Conservation (phyloP, 2,888 invertebrate genomes). For the Carcina quercana region DNA sequence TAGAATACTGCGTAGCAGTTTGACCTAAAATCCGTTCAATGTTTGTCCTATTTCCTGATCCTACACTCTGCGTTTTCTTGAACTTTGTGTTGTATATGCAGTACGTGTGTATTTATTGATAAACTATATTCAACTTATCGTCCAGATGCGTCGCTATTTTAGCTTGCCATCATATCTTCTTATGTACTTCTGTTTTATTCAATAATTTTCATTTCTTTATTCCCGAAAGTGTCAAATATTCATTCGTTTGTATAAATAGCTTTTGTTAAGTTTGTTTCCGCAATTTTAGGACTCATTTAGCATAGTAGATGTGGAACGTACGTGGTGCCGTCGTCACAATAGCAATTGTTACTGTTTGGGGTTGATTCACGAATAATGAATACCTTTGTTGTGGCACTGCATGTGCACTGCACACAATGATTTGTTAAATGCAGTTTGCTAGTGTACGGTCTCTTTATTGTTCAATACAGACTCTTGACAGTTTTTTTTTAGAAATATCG, state of each 20-base stretch:
- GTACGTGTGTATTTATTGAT: not conserved
- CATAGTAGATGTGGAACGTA: too few relatives aligned
- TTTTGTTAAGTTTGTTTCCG: too few relatives aligned
- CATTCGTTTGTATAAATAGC: too few relatives aligned
- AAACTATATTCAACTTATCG: conserved; percentile 9
- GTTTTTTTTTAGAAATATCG: not conserved
- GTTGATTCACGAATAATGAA: conserved; percentile 13
- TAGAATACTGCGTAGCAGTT: not conserved
- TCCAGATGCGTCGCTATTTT: conserved; percentile 17
- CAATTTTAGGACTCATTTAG: too few relatives aligned
- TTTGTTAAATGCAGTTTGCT: conserved; percentile 9
- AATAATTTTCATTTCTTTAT: too few relatives aligned
- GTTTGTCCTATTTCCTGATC: too few relatives aligned
- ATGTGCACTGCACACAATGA: conserved; percentile 12
- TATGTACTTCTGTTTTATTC: conserved; percentile 2
- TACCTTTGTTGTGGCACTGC: conserved; percentile 16
- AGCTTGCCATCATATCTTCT: too few relatives aligned
- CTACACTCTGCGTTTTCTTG: conserved; percentile 1
- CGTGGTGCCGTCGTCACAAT: too few relatives aligned
- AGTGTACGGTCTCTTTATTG: conserved; percentile 1
- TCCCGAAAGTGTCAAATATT: too few relatives aligned
- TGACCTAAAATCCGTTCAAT: not conserved
- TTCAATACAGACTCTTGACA: not conserved
- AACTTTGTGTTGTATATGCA: not conserved
- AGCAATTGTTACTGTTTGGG: conserved; percentile 6